These are phyloP conservation scores for Euwallacea similis DNA, from an alignment of 1,140 invertebrate genomes.

Conservation along the genomic window DNA sequence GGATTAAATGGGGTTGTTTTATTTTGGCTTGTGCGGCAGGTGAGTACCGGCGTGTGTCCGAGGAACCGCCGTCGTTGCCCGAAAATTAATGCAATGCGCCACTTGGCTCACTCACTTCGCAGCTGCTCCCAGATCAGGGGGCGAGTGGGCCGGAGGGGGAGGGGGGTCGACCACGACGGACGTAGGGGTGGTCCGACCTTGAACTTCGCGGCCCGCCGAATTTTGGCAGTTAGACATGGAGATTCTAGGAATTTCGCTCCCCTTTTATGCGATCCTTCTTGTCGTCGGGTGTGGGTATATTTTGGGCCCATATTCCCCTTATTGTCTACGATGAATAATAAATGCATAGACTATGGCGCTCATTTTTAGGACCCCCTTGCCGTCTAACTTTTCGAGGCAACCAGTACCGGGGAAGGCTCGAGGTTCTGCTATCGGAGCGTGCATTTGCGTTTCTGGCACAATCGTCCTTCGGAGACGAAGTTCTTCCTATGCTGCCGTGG, in stretches of 20 bases:
- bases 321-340: no score
- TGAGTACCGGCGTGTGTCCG: conserved; percentile 39
- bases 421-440: no score
- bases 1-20: conserved; percentile 39
- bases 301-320: no score
- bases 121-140: conserved; percentile 16
- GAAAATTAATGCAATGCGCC: conserved; percentile 35
- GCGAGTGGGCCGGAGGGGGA: neutral
- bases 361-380: no score
- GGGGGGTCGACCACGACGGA: conserved; percentile 20
- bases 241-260: conserved; percentile 39
- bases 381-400: no score
- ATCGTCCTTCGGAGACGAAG: no score
- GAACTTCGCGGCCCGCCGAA: conserved; percentile 36
- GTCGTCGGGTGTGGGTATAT: no score
- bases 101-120: conserved; percentile 32
- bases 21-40: conserved; percentile 38
- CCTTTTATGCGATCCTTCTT: neutral
- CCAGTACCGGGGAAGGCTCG: no score
- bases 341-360: no score
- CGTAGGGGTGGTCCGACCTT: conserved; percentile 41
- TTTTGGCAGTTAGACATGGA: conserved; percentile 36
- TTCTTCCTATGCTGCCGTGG: no score
- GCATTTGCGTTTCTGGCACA: no score
- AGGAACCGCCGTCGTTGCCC: conserved; percentile 27